Evolutionary conservation across 92 coral and sea anemone species (phyloP), one percentile per base, ranked within the genome.

Genomic region (Hydrozoanthus gracilis): DNA sequence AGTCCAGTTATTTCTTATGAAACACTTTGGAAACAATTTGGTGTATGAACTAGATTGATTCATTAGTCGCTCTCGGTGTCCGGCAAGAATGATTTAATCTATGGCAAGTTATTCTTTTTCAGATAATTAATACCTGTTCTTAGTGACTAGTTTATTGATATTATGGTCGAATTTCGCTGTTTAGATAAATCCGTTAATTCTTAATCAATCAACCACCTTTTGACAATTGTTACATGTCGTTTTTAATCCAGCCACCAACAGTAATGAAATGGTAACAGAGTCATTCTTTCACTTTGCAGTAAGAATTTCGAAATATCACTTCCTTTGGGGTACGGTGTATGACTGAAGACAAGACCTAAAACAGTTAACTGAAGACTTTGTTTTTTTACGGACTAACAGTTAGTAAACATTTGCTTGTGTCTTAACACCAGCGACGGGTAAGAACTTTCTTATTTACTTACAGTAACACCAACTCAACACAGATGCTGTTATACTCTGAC

Each of bases 401-500:
- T 66, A 8, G 7, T 18, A n/a, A 12, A 35, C 39, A 11, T 17
- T 27, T 27, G 39, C 39, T 27, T 9, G 7, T 6, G 7, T 11
- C 39, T 66, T 66, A 66, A 66, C 71, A 66, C 7, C 71, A 17
- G 44, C 71, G 39, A 66, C 7, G 17, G 71, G 71, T 66, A 66
- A 66, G 71, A 17, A 64, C 7, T 4, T 14, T 58, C 15, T 58
- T 27, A 2, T 27, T 27, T 27, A 27, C 39, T 27, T 27, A 27
- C 39, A 27, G 39, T 27, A 27, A 27, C 39, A 27, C 39, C 39
- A 27, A 27, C 0, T 27, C 2, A 27, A 27, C 39, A 27, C 39
- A 27, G 39, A 27, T 27, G 2, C 39, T 27, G 39, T 27, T 27
- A 27, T 27, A 27, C 39, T 27, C 39, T 27, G 39, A 27, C 39